Evolutionary conservation across 2,888 invertebrate species (phyloP).

Genomic region (Villa cingulata): DNA sequence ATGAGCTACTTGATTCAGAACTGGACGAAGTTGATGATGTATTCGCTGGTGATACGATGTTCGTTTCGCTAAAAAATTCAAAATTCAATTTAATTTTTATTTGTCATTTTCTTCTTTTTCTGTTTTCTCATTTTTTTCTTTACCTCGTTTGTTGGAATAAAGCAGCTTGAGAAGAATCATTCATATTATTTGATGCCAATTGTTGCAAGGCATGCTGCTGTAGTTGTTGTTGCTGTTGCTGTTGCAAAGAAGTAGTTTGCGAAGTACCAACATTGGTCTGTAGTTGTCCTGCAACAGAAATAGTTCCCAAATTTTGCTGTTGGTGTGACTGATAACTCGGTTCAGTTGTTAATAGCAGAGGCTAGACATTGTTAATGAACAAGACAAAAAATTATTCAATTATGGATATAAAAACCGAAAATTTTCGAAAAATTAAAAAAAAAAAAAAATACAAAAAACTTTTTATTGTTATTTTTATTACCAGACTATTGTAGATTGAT

Average conservation of each 20-base stretch:
- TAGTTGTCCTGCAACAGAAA: slow-evolving; percentile 2
- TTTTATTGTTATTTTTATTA: slow-evolving; percentile 24
- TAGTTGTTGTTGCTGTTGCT: slow-evolving; percentile 23
- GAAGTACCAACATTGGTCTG: not conserved
- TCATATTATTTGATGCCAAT: slow-evolving; percentile 1
- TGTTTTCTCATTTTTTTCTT: no score
- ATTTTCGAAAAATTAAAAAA: not conserved
- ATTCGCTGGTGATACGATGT: slow-evolving; percentile 12
- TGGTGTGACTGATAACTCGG: slow-evolving; percentile 14
- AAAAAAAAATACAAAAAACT: not conserved
- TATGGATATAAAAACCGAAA: no score
- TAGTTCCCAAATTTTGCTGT: slow-evolving; percentile 13
- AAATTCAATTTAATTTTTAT: no score
- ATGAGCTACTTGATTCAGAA: slow-evolving; percentile 23
- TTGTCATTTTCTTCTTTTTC: no score
- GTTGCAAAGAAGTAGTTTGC: slow-evolving; percentile 21
- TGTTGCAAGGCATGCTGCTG: slow-evolving; percentile 10
- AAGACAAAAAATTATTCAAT: not conserved
- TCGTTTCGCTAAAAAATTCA: slow-evolving; percentile 11
- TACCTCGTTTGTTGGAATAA: slow-evolving; percentile 7
- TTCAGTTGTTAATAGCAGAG: slow-evolving; percentile 20
- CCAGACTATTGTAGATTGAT: slow-evolving; percentile 35
- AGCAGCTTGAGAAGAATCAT: not conserved
- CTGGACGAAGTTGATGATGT: slow-evolving; percentile 14
- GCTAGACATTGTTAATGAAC: slow-evolving; percentile 14